Evolutionary conservation across 2,888 invertebrate genomes (phyloP), one percentile per base, ranked within the genome.

Genomic region (Sicus ferrugineus): DNA sequence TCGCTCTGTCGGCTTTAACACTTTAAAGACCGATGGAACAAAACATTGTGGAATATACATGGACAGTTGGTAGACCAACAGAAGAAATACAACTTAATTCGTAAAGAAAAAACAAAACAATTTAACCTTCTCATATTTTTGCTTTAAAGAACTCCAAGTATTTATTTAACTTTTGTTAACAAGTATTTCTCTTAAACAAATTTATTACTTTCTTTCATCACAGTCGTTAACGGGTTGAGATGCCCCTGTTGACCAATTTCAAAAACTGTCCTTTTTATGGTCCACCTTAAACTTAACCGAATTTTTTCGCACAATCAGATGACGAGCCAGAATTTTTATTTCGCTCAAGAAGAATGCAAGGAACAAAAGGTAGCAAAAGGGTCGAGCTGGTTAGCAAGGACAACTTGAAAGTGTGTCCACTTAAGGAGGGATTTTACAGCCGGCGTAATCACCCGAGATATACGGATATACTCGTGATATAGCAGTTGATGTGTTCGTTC

Each of bases 231-330:
- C 19, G 21, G 6, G 50, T 52, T 52, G 16, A 54, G 28, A 16
- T 28, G n/a, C 23, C 14, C 7, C 21, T 23, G 21, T 59, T 26
- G 38, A 19, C 16, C 61, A 34, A 23, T 61, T 42, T 42, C 9
- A 54, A 61, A 42, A 21, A 61, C 19, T 42, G 34, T 26, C 7
- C n/a, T 61, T 42, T 61, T 61, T 59, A 59, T 30, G 30, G 58
- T n/a, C n/a, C 19, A n/a, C 11, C 58, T 11, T 21, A 52, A 52
- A 52, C 50, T 52, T n/a, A 23, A 52, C 11, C 52, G 14, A 59
- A 59, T 59, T 59, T 59, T 21, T 59, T 34, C 56, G 4, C 16
- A 16, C n/a, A 56, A 28, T 7, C 34, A 59, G 21, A 59, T 30
- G 16, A 34, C n/a, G 11, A n/a, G 31, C 31, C 31, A n/a, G n/a